A percentile compares a stretch with the other conserved stretches of the same genome.
Conservation (phyloP, 2,888 invertebrate genomes). For the Tenthredo distinguenda region DNA sequence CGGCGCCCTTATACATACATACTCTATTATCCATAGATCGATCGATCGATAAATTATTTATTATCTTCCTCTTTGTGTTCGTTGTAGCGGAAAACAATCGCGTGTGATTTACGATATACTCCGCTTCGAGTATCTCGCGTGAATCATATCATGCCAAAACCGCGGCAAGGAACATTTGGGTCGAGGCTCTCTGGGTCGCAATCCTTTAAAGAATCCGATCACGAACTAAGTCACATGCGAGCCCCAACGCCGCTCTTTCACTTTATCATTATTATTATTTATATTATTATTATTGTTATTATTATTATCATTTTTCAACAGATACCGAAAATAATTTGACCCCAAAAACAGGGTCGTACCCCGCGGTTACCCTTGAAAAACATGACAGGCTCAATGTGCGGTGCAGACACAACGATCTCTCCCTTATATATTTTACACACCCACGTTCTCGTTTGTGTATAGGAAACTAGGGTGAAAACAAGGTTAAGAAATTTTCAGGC, state of each 20-base stretch:
- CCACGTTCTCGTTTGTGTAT: background rate
- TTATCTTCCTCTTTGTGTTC: background rate
- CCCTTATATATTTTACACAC: background rate
- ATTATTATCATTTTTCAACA: background rate
- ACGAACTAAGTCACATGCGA: background rate
- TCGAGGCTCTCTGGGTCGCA: background rate
- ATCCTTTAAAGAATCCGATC: background rate
- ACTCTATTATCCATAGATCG: background rate
- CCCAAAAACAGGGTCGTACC: background rate
- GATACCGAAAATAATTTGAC: background rate
- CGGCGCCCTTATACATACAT: background rate
- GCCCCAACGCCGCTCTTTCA: background rate
- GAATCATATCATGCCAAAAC: conserved; percentile 10
- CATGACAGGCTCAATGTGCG: background rate
- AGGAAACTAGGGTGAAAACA: background rate
- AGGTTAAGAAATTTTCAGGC: background rate
- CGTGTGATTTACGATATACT: conserved; percentile 39
- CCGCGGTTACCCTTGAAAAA: background rate
- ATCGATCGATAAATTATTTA: conserved; percentile 33
- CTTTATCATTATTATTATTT: background rate
- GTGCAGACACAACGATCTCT: background rate
- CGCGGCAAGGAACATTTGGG: conserved; percentile 1
- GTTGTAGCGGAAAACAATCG: conserved; percentile 17
- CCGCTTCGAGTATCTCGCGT: conserved; percentile 2
- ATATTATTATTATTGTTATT: background rate